Conservation (phyloP, 2,888 invertebrate species). For the Epinotia ramella region DNA sequence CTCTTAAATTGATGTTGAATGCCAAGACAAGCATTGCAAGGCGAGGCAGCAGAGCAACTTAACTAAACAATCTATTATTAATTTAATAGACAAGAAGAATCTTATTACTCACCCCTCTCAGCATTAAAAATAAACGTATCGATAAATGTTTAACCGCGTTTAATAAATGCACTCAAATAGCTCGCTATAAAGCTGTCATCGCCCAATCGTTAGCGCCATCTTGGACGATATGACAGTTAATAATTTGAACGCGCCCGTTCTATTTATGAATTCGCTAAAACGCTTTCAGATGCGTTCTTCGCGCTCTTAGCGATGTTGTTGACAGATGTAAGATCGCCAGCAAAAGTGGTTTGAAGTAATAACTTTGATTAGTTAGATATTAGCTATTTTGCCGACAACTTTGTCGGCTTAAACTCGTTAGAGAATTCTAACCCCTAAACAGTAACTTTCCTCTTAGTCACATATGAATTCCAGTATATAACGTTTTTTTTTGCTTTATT, state of each 20-base stretch:
- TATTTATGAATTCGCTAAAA: slow-evolving; percentile 64
- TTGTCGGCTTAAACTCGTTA: no score
- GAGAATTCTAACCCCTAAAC: no score
- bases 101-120: slow-evolving; percentile 48
- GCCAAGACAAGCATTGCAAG: no score
- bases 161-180: slow-evolving; percentile 82
- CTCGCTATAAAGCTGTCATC: slow-evolving; percentile 76
- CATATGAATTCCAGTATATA: no score
- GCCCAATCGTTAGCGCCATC: slow-evolving; percentile 73
- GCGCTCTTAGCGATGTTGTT: slow-evolving; percentile 68
- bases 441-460: no score
- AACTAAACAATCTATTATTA: not conserved
- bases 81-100: no score
- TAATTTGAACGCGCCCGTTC: slow-evolving; percentile 55
- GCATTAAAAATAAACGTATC: slow-evolving; percentile 70
- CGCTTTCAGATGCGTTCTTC: slow-evolving; percentile 53
- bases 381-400: no score
- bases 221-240: slow-evolving; percentile 65
- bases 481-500: no score
- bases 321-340: slow-evolving; percentile 67
- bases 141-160: slow-evolving; percentile 82
- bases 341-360: slow-evolving; percentile 52
- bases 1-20: no score
- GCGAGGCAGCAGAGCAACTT: no score
- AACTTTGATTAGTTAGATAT: not conserved